Conservation (phyloP, 1,140 invertebrate genomes). For the Drosophila bocqueti region DNA sequence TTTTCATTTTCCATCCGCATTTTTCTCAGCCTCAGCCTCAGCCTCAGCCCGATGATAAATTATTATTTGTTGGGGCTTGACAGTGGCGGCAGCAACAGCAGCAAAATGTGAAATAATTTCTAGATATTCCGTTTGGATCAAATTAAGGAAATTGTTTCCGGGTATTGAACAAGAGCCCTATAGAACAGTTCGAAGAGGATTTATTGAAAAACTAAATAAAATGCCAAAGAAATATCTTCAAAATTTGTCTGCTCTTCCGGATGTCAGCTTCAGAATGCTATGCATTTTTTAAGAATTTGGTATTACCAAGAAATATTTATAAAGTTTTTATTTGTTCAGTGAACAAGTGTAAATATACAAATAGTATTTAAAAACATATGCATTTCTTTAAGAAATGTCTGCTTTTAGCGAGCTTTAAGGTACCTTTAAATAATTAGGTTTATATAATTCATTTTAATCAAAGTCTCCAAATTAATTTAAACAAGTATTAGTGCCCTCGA, state of each 20-base stretch:
- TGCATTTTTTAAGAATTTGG: neutral
- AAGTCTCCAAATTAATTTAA: neutral
- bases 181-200: conserved; percentile 53
- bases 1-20: conserved; percentile 58
- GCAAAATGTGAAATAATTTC: conserved; percentile 37
- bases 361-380: neutral
- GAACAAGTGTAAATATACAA: neutral
- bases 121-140: conserved; percentile 23
- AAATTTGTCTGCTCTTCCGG: neutral
- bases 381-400: neutral
- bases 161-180: conserved; percentile 1
- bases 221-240: neutral
- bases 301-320: neutral
- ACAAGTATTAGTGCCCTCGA: neutral
- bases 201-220: conserved; percentile 37
- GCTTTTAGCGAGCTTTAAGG: neutral
- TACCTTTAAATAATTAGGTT: neutral
- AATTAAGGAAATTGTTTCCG: conserved; percentile 39
- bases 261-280: neutral
- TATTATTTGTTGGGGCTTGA: conserved; percentile 36
- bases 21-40: conserved; percentile 17
- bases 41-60: conserved; percentile 26
- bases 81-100: conserved; percentile 12
- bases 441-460: neutral
- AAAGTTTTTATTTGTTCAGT: no score